Percentiles rank a stretch among this genome's conserved stretches.
These are phyloP conservation scores for Characodon lateralis DNA, from an alignment of 2,797 vertebrate species.

Conservation along the genomic window DNA sequence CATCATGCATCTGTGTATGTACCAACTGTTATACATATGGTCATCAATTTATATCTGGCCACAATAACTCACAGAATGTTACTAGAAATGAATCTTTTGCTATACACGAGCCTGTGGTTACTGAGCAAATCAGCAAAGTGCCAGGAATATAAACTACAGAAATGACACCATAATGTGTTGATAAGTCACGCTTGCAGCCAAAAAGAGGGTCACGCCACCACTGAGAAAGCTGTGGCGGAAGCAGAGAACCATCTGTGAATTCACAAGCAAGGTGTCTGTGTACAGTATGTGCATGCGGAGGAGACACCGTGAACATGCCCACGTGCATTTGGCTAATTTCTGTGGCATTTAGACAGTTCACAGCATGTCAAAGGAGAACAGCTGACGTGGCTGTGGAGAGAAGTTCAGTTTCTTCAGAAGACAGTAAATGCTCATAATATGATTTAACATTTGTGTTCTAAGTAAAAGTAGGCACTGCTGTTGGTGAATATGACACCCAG, in stretches of 20 bases:
- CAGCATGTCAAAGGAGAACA: constrained; percentile 14
- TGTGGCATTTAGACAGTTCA: constrained; percentile 49
- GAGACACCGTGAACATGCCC: constrained; percentile 46
- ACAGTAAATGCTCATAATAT: not conserved
- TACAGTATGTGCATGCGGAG: constrained; percentile 54
- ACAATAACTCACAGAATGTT: constrained; percentile 25
- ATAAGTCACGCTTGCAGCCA: constrained; percentile 46
- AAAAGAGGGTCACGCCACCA: constrained; percentile 54
- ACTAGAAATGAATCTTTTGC: constrained; percentile 10
- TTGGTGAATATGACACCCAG: not conserved
- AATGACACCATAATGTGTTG: constrained; percentile 45
- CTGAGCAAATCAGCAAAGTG: constrained; percentile 37
- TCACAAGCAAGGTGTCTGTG: constrained; percentile 45
- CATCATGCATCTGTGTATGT: constrained; percentile 11
- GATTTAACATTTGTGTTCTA: not conserved
- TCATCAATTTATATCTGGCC: constrained; percentile 16
- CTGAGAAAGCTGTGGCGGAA: constrained; percentile 62
- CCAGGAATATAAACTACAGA: constrained; percentile 37
- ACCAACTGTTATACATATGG: constrained; percentile 16
- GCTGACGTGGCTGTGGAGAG: constrained; percentile 10
- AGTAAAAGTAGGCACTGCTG: not conserved
- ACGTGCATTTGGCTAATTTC: constrained; percentile 56
- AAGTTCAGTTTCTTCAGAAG: constrained; percentile 10
- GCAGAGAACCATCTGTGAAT: constrained; percentile 72
- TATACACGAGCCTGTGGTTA: constrained; percentile 14